Conservation (phyloP, 2,888 invertebrate genomes). For the Priocnemis perturbator region DNA sequence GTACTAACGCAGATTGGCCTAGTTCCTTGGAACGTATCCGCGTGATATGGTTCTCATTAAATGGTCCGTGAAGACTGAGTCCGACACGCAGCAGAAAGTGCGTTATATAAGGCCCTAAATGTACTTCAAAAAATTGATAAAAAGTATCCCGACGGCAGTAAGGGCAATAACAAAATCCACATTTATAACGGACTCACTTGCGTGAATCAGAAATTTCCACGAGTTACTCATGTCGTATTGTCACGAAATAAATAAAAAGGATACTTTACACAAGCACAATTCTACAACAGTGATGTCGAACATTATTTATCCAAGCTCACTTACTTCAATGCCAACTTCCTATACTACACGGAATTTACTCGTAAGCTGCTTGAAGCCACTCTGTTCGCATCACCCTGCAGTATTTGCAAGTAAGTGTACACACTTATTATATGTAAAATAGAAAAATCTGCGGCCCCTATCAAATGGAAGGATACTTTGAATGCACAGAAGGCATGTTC, state of each 20-base stretch:
- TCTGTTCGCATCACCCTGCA: background rate
- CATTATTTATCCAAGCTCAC: too few relatives aligned
- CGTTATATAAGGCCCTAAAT: constrained; percentile 53
- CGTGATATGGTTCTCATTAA: constrained; percentile 55
- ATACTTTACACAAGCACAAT: background rate
- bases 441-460: constrained; percentile 22
- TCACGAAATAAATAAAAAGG: constrained; percentile 2
- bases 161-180: constrained; percentile 11
- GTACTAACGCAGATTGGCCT: constrained; percentile 51
- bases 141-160: constrained; percentile 46
- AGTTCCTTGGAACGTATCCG: constrained; percentile 41
- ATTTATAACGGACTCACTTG: background rate
- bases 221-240: constrained; percentile 20
- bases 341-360: too few relatives aligned
- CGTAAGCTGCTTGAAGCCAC: background rate
- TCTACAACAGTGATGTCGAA: background rate
- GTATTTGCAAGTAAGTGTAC: constrained; percentile 22
- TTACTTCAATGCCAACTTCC: too few relatives aligned
- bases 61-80: constrained; percentile 52
- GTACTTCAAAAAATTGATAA: constrained; percentile 39
- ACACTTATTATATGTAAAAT: constrained; percentile 32
- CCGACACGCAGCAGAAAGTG: constrained; percentile 42
- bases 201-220: background rate
- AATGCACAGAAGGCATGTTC: constrained; percentile 21
- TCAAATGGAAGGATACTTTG: constrained; percentile 34